Evolutionary conservation across 2,113 vertebrate species (phyloP), one percentile per base, ranked within the genome.

Genomic region (Odobenus rosmarus): DNA sequence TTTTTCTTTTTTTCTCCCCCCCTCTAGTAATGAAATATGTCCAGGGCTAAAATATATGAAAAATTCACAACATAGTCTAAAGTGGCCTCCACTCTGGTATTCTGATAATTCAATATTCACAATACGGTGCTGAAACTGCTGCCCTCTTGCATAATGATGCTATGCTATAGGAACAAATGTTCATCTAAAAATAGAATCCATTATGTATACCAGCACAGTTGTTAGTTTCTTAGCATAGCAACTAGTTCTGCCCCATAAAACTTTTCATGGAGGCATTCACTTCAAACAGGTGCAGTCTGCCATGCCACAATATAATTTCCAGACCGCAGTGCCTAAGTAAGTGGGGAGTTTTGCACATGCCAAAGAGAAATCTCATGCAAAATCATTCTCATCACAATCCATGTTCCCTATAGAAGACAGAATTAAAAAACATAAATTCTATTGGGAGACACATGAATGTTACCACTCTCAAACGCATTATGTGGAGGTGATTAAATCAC

Each of bases 121-220:
- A 96, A 18, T 53, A 62, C 13, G 36, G 53, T 24, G 31, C 74
- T 42, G 74, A 96, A 87, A 86, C 12, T 55, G 85, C 88, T 36
- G 10, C 46, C 92, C 87, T 90, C 95, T 36, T 74, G 72, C 92
- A 95, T 88, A 92, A 96, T 51, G 81, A 97, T 94, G 95, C 57
- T 84, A 95, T 7, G 76, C 62, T 77, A 96, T 62, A 90, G 94
- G 93, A 96, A 94, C 96, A 97, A 96, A 95, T 97, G 96, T 88
- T 96, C 81, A 15, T 51, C 94, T 96, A 97, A 98, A 97, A 97
- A 98, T 96, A 97, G 98, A 94, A 92, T 55, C 94, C 80, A 98
- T 97, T 98, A 96, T 95, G 95, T 84, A 93, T 82, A 96, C 88
- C 76, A 94, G 46, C 93, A 95, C 3, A 87, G 90, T 76, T 88